Evolutionary conservation across 2,113 vertebrate species (phyloP).

Genomic region (Cranoglanis bouderius): DNA sequence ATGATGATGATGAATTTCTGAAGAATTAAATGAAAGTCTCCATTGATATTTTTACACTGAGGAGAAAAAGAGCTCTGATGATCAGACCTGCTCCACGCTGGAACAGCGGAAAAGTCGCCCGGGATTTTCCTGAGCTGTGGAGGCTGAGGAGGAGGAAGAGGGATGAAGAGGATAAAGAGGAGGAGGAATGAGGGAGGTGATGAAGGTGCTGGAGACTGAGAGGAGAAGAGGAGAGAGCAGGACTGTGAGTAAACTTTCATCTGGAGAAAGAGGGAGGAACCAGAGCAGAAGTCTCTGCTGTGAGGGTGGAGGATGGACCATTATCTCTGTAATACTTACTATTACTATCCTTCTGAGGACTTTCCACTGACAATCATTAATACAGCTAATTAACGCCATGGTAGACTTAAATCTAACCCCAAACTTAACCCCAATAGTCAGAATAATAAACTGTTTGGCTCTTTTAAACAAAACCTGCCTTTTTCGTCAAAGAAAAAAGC

Average conservation of each 20-base stretch:
- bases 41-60: not conserved
- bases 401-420: not conserved
- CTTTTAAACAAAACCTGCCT: not conserved
- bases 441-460: not conserved
- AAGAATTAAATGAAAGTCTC: not conserved
- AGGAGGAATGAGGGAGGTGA: not conserved
- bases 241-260: not conserved
- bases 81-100: not conserved
- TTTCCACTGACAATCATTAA: not conserved
- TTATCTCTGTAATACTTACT: not conserved
- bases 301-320: conserved; percentile 15
- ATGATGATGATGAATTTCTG: not conserved
- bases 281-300: not conserved
- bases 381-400: not conserved
- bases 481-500: not conserved
- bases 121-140: not conserved
- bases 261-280: conserved; percentile 35
- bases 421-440: not conserved
- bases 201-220: conserved; percentile 9
- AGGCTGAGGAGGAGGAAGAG: conserved; percentile 5
- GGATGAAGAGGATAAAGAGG: not conserved
- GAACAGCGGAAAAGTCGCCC: not conserved
- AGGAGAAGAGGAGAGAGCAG: not conserved
- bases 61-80: not conserved
- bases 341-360: not conserved